A percentile compares a stretch with the other conserved stretches of the same genome.
These are phyloP conservation scores for Botia kubotai DNA, from an alignment of 2,797 vertebrate species.

Conservation along the genomic window DNA sequence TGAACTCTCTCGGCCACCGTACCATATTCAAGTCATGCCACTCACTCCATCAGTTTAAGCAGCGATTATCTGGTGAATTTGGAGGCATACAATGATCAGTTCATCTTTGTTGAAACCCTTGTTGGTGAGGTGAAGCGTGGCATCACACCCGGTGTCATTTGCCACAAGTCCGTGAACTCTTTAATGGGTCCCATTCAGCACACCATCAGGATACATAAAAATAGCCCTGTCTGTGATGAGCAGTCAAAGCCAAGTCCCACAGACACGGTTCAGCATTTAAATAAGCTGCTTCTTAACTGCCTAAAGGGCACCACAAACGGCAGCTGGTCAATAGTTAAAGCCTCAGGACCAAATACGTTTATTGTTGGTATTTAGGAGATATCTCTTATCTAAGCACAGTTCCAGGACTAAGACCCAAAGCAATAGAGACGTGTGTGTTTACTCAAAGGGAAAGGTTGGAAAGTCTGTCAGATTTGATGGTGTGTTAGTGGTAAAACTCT, in stretches of 20 bases:
- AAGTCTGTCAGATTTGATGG: slow-evolving; percentile 18
- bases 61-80: slow-evolving; percentile 84
- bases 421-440: slow-evolving; percentile 51
- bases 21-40: slow-evolving; percentile 71
- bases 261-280: slow-evolving; percentile 67
- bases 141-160: slow-evolving; percentile 68
- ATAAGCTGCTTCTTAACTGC: slow-evolving; percentile 1
- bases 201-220: slow-evolving; percentile 63
- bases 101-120: slow-evolving; percentile 82
- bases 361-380: slow-evolving; percentile 27
- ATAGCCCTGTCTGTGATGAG: slow-evolving; percentile 60
- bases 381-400: neutral
- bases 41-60: slow-evolving; percentile 78
- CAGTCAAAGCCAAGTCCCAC: slow-evolving; percentile 61
- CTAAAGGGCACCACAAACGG: slow-evolving; percentile 36
- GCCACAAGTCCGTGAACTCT: slow-evolving; percentile 74
- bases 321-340: slow-evolving; percentile 27
- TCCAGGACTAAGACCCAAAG: neutral
- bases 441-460: slow-evolving; percentile 27
- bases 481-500: neutral
- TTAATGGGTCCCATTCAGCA: slow-evolving; percentile 65
- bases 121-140: slow-evolving; percentile 74
- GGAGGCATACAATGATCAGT: slow-evolving; percentile 78
- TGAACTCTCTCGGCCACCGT: too few species aligned
- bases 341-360: slow-evolving; percentile 3